These are phyloP conservation scores for Perithous albicinctus DNA, from an alignment of 2,888 invertebrate species.

Conservation along the genomic window DNA sequence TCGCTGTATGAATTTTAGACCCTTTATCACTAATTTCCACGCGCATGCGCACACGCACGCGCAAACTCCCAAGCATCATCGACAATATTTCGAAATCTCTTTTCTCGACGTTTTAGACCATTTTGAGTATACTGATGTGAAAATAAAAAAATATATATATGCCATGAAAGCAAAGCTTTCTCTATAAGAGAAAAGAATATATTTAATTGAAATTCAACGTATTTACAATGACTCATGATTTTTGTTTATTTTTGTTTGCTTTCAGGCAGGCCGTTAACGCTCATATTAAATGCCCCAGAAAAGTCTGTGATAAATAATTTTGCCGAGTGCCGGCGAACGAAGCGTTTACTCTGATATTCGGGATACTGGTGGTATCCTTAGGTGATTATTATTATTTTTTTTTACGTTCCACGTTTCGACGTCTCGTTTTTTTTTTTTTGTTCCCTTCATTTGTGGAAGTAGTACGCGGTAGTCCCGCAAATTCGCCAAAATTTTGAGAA, in stretches of 20 bases:
- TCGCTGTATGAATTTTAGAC: too few relatives aligned
- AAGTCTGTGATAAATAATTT: slow-evolving; percentile 62
- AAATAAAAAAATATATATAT: too few relatives aligned
- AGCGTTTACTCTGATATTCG: neutral
- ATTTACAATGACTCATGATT: slow-evolving; percentile 10
- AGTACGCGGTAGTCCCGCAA: slow-evolving; percentile 71
- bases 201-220: neutral
- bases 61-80: too few relatives aligned
- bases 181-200: slow-evolving; percentile 1
- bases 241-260: slow-evolving; percentile 22
- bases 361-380: slow-evolving; percentile 10
- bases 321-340: slow-evolving; percentile 49
- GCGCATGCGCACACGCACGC: too few relatives aligned
- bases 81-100: too few relatives aligned
- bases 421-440: neutral
- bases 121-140: too few relatives aligned
- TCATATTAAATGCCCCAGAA: slow-evolving; percentile 62
- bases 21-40: too few relatives aligned
- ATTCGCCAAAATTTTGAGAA: slow-evolving; percentile 82
- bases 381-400: neutral
- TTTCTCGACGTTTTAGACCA: too few relatives aligned
- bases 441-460: slow-evolving; percentile 15
- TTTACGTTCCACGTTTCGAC: neutral
- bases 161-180: too few relatives aligned
- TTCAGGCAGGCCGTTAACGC: slow-evolving; percentile 56